These are phyloP conservation scores for Pherbina coryleti DNA, from an alignment of 2,888 invertebrate genomes.

Conservation along the genomic window DNA sequence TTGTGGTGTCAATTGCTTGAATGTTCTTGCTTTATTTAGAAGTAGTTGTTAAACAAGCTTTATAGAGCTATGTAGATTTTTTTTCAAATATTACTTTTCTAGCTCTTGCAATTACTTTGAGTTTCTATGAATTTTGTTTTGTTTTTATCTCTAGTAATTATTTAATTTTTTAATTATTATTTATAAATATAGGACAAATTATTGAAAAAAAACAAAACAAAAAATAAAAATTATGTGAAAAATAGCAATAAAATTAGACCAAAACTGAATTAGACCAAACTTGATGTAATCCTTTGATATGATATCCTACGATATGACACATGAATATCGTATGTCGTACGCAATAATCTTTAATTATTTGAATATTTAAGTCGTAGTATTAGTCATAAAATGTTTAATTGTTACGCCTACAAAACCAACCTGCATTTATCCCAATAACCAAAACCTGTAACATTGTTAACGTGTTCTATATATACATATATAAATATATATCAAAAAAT, in stretches of 20 bases:
- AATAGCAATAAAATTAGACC: conserved; percentile 44
- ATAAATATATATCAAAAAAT: not conserved
- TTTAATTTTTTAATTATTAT: conserved; percentile 35
- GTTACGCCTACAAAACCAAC: conserved; percentile 34
- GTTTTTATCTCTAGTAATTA: not conserved
- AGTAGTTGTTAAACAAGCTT: not conserved
- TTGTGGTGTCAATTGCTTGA: conserved; percentile 1
- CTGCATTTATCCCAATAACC: conserved; percentile 44
- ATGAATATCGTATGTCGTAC: conserved; percentile 14
- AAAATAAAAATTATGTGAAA: conserved; percentile 40
- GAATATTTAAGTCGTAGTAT: conserved; percentile 37
- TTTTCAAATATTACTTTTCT: not conserved
- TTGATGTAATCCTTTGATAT: conserved; percentile 10
- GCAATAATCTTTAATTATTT: not conserved
- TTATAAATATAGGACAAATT: conserved; percentile 54
- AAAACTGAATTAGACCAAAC: conserved; percentile 42
- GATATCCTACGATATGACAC: not conserved
- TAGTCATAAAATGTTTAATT: conserved; percentile 36
- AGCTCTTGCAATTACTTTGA: not conserved
- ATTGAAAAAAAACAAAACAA: conserved; percentile 30
- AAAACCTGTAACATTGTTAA: conserved; percentile 15
- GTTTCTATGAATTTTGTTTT: conserved; percentile 14
- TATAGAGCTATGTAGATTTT: not conserved
- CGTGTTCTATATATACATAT: conserved; percentile 35
- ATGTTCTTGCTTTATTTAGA: conserved; percentile 42